These are phyloP conservation scores for Hyphantria cunea DNA, from an alignment of 1,140 invertebrate species.

Conservation along the genomic window DNA sequence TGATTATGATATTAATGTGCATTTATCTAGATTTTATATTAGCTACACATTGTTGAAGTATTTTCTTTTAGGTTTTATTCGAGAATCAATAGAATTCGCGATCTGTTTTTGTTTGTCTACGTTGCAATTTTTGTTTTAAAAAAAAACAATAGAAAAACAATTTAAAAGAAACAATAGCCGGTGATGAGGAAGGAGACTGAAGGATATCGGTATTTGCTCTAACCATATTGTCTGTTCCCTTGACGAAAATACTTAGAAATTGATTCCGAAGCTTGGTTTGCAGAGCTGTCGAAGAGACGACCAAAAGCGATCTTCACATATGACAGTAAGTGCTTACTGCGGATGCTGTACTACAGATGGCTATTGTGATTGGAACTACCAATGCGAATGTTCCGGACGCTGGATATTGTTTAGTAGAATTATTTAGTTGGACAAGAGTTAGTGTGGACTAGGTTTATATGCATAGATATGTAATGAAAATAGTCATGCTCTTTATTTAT, in stretches of 20 bases:
- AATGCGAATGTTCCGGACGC: constrained; percentile 19
- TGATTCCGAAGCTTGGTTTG: constrained; percentile 55
- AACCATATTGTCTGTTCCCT: constrained; percentile 29
- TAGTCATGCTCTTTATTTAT: too few relatives aligned
- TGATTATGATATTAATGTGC: too few relatives aligned
- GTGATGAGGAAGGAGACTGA: constrained; percentile 5
- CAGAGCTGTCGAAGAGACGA: constrained; percentile 57
- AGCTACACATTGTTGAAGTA: too few relatives aligned
- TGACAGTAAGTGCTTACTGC: constrained; percentile 31
- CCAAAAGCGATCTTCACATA: constrained; percentile 34
- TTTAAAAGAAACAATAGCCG: constrained; percentile 20
- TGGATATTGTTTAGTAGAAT: constrained; percentile 17
- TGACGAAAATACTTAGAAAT: constrained; percentile 57
- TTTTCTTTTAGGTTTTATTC: too few relatives aligned
- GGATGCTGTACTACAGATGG: not conserved
- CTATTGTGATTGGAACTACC: constrained; percentile 14
- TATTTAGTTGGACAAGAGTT: too few relatives aligned
- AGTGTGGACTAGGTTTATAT: too few relatives aligned
- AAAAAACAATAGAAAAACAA: too few relatives aligned
- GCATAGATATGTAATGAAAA: too few relatives aligned
- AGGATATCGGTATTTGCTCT: constrained; percentile 27
- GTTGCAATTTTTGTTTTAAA: too few relatives aligned
- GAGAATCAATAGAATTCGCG: too few relatives aligned
- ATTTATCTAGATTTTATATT: not conserved
- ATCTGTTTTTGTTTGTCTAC: too few relatives aligned